A percentile compares a stretch with the other conserved stretches of the same genome.
These are phyloP conservation scores for Eupsittula cactorum DNA, from an alignment of 2,113 vertebrate species.

Conservation along the genomic window DNA sequence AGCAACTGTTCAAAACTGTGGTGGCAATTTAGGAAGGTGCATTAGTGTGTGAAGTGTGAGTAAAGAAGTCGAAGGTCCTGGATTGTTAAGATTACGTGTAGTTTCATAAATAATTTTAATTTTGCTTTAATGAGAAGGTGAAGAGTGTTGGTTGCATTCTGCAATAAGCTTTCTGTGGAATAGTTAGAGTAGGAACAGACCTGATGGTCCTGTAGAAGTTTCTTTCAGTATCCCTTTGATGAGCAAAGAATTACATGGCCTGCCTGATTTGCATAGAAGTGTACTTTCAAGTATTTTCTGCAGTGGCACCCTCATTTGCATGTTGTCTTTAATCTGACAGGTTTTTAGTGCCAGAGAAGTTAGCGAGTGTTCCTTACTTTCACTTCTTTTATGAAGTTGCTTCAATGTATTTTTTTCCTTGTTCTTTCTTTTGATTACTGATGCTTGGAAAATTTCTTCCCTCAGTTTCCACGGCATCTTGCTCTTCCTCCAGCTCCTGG, in stretches of 20 bases:
- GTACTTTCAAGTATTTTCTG: constrained; percentile 4
- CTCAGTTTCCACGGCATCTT: neutral
- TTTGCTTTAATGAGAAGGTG: neutral
- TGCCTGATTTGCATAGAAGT: neutral
- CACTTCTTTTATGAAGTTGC: neutral
- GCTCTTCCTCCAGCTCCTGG: neutral
- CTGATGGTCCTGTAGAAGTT: neutral
- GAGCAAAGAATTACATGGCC: neutral
- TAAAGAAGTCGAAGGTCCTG: neutral
- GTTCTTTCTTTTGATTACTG: constrained; percentile 32
- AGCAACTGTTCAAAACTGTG: neutral
- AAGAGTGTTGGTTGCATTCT: neutral
- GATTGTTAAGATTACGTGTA: neutral
- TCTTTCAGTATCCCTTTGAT: neutral
- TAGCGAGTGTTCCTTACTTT: neutral
- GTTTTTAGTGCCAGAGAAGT: neutral
- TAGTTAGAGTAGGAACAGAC: neutral
- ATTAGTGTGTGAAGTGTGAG: neutral
- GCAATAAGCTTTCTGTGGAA: neutral
- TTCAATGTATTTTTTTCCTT: neutral
- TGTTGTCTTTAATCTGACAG: constrained; percentile 11
- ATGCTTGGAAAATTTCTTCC: neutral
- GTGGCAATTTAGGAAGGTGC: neutral
- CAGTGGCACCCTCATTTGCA: neutral
- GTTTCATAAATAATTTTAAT: neutral